A percentile compares a stretch with the other conserved stretches of the same genome.
Evolutionary conservation across 1,140 invertebrate genomes (phyloP).

Genomic region (Drosophila kohkoa): DNA sequence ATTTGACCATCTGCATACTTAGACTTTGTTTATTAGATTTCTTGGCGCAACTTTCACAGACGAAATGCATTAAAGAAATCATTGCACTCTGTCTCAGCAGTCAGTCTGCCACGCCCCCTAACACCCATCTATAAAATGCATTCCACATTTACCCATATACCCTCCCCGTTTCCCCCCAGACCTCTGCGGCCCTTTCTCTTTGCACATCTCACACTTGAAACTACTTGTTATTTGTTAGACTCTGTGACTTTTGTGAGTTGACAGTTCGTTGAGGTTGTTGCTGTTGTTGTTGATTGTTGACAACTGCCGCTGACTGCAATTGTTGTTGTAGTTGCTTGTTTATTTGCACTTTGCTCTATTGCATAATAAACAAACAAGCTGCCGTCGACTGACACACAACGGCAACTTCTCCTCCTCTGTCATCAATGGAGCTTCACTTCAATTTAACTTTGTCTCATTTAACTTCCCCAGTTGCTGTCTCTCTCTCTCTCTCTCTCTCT

Average conservation of each 20-base stretch:
- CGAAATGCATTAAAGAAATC: constrained; percentile 13
- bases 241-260: constrained; percentile 42
- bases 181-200: constrained; percentile 20
- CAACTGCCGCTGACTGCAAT: constrained; percentile 23
- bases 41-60: constrained; percentile 1
- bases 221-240: constrained; percentile 33
- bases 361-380: constrained; percentile 49
- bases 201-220: constrained; percentile 25
- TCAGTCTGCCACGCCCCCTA: constrained; percentile 12
- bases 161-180: background rate
- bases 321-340: constrained; percentile 19
- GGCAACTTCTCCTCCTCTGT: background rate
- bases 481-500: background rate
- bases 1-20: background rate
- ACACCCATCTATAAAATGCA: constrained; percentile 21
- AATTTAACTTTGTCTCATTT: constrained; percentile 44
- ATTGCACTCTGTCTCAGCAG: background rate
- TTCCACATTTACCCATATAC: background rate
- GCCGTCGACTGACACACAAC: constrained; percentile 2
- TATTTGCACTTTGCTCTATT: constrained; percentile 43
- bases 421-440: constrained; percentile 17
- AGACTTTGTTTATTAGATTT: background rate
- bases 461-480: constrained; percentile 5
- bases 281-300: constrained; percentile 13
- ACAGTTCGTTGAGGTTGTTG: constrained; percentile 19